phyloP scores from a whole-genome alignment of 2,113 vertebrate genomes.

The Paratilapia polleni region DNA sequence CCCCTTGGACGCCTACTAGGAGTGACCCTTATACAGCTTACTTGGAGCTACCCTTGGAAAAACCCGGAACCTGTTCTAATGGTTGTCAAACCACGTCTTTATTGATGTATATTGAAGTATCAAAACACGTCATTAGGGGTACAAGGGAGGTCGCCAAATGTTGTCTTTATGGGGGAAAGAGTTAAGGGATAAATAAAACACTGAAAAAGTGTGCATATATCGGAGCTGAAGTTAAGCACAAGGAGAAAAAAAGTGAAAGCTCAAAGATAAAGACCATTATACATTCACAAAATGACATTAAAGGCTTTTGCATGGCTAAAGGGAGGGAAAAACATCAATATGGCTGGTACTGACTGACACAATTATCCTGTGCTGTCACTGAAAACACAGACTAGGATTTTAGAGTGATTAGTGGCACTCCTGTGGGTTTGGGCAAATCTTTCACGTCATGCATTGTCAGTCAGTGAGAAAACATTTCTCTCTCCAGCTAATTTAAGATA shows the following conservation, averaged over 20 bases:
- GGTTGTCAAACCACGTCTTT: no score
- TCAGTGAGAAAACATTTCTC: background rate
- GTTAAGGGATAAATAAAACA: background rate
- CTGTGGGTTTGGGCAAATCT: conserved; percentile 22
- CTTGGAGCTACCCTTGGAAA: no score
- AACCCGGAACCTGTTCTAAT: no score
- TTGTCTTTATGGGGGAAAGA: no score
- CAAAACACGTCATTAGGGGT: no score
- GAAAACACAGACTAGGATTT: conserved; percentile 14
- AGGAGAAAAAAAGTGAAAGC: background rate
- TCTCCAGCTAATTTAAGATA: conserved; percentile 1
- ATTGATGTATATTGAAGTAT: no score
- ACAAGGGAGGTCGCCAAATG: no score
- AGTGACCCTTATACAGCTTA: no score
- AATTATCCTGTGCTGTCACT: conserved; percentile 13
- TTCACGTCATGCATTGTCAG: conserved; percentile 1
- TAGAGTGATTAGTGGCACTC: conserved; percentile 22
- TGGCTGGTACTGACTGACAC: background rate
- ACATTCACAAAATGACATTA: conserved; percentile 1
- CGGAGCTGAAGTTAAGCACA: conserved; percentile 4
- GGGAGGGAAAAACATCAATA: background rate
- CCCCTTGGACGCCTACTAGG: no score
- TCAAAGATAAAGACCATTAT: background rate
- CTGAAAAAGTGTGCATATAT: background rate
- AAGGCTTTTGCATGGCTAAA: background rate